phyloP scores from a whole-genome alignment of 2,113 vertebrate species.

The Catagonus wagneri region DNA sequence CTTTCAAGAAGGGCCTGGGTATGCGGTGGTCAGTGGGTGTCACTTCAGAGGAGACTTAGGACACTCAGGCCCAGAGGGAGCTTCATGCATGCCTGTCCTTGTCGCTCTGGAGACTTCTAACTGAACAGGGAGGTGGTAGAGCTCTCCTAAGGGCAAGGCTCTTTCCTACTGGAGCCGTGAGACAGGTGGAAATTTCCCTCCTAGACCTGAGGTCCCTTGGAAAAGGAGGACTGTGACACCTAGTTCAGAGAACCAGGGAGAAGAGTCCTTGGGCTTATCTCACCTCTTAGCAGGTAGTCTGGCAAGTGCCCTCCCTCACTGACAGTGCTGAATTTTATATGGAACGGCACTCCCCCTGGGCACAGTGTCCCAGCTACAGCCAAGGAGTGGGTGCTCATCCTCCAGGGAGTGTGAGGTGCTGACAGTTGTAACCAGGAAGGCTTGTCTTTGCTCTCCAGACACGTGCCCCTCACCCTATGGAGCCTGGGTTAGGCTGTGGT shows the following conservation, averaged over 20 bases:
- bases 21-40: too few species aligned
- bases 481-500: not conserved
- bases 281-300: too few species aligned
- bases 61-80: too few species aligned
- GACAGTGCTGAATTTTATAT: not conserved
- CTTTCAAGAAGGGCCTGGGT: not conserved
- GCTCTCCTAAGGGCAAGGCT: not conserved
- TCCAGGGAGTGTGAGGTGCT: not conserved
- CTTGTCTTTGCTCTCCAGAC: not conserved
- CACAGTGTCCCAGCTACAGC: not conserved
- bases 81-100: not conserved
- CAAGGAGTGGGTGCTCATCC: too few species aligned
- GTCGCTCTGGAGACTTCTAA: not conserved
- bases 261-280: not conserved
- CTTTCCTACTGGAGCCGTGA: not conserved
- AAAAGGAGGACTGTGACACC: not conserved
- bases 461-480: not conserved
- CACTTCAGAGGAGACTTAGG: not conserved
- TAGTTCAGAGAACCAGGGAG: not conserved
- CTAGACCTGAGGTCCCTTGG: not conserved
- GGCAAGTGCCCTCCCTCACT: fast-evolving
- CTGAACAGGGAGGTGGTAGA: not conserved
- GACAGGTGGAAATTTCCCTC: not conserved
- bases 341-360: not conserved
- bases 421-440: not conserved